Evolutionary conservation across 1,140 invertebrate genomes (phyloP).

Genomic region (Diorhabda carinulata): DNA sequence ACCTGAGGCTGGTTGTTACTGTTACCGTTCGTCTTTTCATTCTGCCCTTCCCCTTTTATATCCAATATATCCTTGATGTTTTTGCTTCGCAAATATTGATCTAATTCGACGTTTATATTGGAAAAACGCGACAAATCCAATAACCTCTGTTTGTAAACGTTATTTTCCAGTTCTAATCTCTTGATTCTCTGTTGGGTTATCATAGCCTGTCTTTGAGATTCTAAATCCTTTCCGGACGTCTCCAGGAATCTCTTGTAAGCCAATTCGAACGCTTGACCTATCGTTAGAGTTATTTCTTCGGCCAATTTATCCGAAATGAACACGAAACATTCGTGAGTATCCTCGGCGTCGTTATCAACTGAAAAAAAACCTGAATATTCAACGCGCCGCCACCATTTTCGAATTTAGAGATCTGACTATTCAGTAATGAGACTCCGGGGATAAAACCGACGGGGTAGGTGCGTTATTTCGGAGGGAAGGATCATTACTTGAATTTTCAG

Average conservation of each 20-base stretch:
- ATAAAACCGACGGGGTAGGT: too few species aligned
- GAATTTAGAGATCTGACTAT: too few species aligned
- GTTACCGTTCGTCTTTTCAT: constrained; percentile 20
- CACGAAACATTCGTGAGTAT: constrained; percentile 91
- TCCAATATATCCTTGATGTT: constrained; percentile 45
- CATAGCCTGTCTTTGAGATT: constrained; percentile 67
- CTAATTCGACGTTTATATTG: constrained; percentile 40
- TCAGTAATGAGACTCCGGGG: too few species aligned
- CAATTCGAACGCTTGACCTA: constrained; percentile 95
- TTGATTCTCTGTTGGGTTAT: constrained; percentile 71
- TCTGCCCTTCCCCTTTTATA: constrained; percentile 18
- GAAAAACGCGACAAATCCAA: constrained; percentile 54
- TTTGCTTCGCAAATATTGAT: constrained; percentile 43
- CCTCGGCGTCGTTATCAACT: constrained; percentile 49
- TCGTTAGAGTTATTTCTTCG: constrained; percentile 94
- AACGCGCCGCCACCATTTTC: too few species aligned
- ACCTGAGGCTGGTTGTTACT: constrained; percentile 6
- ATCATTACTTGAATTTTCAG: too few species aligned
- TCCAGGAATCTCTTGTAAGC: constrained; percentile 87
- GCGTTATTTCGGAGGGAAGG: too few species aligned
- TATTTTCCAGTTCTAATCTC: constrained; percentile 68
- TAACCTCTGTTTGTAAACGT: constrained; percentile 62
- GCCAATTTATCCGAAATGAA: constrained; percentile 95
- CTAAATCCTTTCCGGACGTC: constrained; percentile 70
- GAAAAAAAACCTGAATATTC: constrained; percentile 12